phyloP scores from a whole-genome alignment of 2,888 invertebrate species.

The Sycophila texana region DNA sequence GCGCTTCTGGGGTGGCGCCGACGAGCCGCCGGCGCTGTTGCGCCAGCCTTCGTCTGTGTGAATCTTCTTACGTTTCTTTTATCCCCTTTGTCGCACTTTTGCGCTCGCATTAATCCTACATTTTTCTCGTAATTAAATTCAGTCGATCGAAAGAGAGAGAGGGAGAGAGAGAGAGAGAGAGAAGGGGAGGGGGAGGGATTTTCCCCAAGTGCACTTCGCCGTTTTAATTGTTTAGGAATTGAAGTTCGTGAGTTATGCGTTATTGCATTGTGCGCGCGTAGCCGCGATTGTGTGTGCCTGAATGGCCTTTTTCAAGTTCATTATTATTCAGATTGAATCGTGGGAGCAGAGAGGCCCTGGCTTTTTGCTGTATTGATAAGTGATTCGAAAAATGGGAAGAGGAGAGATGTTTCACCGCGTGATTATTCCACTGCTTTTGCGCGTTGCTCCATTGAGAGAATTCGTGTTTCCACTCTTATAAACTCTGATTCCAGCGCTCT shows the following conservation, averaged over 20 bases:
- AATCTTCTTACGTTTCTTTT: constrained; percentile 53
- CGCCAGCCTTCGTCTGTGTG: constrained; percentile 22
- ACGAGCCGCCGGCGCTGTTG: constrained; percentile 17
- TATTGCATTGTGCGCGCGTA: background rate
- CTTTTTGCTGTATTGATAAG: too few relatives aligned
- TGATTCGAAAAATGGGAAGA: too few relatives aligned
- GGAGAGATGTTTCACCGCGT: too few relatives aligned
- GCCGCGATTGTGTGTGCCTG: background rate
- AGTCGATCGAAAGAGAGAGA: background rate
- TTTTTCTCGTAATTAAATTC: constrained; percentile 49
- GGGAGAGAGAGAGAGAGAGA: background rate
- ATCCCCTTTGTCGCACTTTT: constrained; percentile 47
- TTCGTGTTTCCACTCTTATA: too few relatives aligned
- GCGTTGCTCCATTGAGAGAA: too few relatives aligned
- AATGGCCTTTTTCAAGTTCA: constrained; percentile 18
- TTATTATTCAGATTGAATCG: constrained; percentile 4
- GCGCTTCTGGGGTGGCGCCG: constrained; percentile 18
- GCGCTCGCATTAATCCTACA: constrained; percentile 35
- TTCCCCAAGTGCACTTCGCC: constrained; percentile 2
- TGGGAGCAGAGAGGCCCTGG: too few relatives aligned
- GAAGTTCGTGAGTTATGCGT: background rate
- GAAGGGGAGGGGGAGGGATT: background rate
- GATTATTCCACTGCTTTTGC: too few relatives aligned
- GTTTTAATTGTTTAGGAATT: constrained; percentile 10
- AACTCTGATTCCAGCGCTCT: too few relatives aligned